These are phyloP conservation scores for Phortica magna DNA, from an alignment of 2,888 invertebrate genomes.

Conservation along the genomic window DNA sequence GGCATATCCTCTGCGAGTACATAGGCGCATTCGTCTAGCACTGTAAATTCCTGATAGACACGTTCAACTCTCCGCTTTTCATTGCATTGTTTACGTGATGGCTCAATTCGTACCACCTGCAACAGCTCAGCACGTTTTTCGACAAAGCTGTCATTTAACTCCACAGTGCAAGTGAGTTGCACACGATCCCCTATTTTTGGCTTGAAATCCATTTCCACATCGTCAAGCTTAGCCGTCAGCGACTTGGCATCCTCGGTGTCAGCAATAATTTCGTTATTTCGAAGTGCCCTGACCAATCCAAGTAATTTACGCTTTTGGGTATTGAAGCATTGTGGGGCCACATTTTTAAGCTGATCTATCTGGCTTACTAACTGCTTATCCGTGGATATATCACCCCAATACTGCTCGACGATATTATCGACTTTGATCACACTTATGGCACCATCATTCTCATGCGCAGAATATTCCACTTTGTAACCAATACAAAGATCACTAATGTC, in stretches of 20 bases:
- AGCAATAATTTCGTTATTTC: background rate
- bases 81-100: background rate
- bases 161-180: background rate
- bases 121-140: background rate
- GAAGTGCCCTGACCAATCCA: background rate
- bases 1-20: background rate
- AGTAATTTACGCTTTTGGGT: background rate
- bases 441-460: background rate
- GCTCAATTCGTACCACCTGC: background rate
- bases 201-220: background rate
- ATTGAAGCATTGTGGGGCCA: background rate
- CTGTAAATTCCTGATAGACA: background rate
- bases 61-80: background rate
- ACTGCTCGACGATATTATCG: background rate
- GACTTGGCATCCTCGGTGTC: background rate
- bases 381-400: background rate
- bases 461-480: constrained; percentile 8
- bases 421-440: background rate
- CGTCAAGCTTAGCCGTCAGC: background rate
- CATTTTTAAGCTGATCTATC: background rate
- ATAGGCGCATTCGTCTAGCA: background rate
- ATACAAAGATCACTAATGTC: background rate
- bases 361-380: background rate
- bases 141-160: background rate
- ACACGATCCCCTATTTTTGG: background rate